Base-by-base conservation (phyloP, 1,140 invertebrate species). In the Heliconius eleuchia region DNA sequence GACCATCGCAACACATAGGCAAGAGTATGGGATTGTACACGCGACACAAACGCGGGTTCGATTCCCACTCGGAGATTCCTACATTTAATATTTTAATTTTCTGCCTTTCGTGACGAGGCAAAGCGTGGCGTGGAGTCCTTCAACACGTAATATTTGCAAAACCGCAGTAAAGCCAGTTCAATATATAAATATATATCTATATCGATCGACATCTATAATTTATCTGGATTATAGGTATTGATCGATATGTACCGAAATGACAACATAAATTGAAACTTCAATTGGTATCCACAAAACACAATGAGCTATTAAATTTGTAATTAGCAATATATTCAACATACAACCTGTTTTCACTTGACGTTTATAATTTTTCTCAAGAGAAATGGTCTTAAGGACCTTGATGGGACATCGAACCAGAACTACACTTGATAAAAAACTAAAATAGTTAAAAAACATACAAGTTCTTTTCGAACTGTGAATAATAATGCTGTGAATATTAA, bases 331-430 rank as follows among this genome's bases (percentile, higher is more conserved):
- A 57, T 57, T 79, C 73, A 72, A 82, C 77, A 79, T 82, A 77
- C 78, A 79, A 82, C 81, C 50, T 42, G 81, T 82, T 79, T 71
- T 74, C 75, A 71, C 71, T 77, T 87, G 85, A 89, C 86, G 87
- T 88, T 90, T 86, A 85, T 82, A 78, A 81, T 83, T 84, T 88
- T 88, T 86, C 83, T 76, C 76, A 78, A 86, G 89, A 91, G 89
- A 91, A 92, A 92, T 90, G 87, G 90, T 91, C 80, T 75, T 84
- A 84, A 87, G 83, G 82, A 82, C 91, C 91, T 91, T 90, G 89
- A 73, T 34, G 76, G 80, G 76, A 30, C 80, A 60, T 78, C 80
- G 80, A 81, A 78, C 80, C 76, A 18, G 73, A 71, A 73, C 73
- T 66, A 71, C 60, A 42, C 50, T 50, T 72, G 74, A 78, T 72